Conservation (phyloP, 2,888 invertebrate species). For the Xestoiulus laeticollis region DNA sequence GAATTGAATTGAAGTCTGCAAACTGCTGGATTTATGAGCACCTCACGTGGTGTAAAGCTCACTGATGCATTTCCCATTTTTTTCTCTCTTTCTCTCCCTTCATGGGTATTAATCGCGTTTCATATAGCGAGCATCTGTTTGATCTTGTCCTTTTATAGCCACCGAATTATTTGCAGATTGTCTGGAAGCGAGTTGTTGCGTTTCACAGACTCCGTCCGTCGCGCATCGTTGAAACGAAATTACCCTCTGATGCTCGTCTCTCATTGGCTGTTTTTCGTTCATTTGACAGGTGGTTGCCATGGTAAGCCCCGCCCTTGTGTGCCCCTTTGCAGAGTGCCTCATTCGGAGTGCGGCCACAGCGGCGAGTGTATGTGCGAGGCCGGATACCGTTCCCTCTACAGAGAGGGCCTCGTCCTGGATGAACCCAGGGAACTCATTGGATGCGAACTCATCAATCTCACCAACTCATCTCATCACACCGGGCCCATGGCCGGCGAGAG, state of each 20-base stretch:
- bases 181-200: not conserved
- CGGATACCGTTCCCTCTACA: conserved; percentile 58
- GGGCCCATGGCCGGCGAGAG: conserved; percentile 51
- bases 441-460: conserved; percentile 55
- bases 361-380: conserved; percentile 59
- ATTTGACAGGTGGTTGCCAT: conserved; percentile 64
- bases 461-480: conserved; percentile 56
- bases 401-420: conserved; percentile 51
- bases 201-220: not conserved
- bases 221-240: not conserved
- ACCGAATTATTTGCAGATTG: conserved; percentile 6
- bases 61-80: not conserved
- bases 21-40: not conserved
- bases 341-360: conserved; percentile 60
- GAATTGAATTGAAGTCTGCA: too few species aligned
- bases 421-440: conserved; percentile 51
- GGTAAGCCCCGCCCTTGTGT: conserved; percentile 63
- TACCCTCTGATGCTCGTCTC: not conserved
- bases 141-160: not conserved
- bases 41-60: not conserved
- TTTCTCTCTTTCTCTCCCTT: not conserved
- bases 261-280: conserved; percentile 28
- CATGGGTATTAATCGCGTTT: not conserved
- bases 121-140: not conserved
- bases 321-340: conserved; percentile 59